phyloP scores from a whole-genome alignment of 2,797 vertebrate species.

The Halcyon badia region DNA sequence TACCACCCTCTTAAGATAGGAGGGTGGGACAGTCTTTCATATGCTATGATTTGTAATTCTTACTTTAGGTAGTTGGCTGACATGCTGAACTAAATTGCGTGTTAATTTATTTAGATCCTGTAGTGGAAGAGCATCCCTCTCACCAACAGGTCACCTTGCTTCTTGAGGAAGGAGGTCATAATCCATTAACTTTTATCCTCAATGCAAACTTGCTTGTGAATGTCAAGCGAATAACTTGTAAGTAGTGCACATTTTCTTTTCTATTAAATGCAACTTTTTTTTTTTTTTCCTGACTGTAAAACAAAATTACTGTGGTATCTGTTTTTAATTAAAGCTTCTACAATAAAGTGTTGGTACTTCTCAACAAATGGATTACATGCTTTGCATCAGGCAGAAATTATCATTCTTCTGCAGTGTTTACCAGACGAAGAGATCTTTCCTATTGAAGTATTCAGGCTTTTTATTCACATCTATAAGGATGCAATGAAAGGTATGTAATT shows the following conservation, averaged over 20 bases:
- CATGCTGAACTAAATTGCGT: background rate
- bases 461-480: slow-evolving; percentile 91
- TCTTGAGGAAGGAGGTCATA: slow-evolving; percentile 85
- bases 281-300: background rate
- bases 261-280: background rate
- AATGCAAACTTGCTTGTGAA: slow-evolving; percentile 94
- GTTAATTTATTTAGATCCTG: slow-evolving; percentile 78
- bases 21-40: background rate
- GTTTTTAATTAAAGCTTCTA: slow-evolving; percentile 82
- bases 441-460: slow-evolving; percentile 90
- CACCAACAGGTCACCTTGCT: slow-evolving; percentile 85
- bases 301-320: background rate
- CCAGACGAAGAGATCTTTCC: slow-evolving; percentile 89
- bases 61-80: background rate
- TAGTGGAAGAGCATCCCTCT: slow-evolving; percentile 89
- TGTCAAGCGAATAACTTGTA: slow-evolving; percentile 90
- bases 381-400: slow-evolving; percentile 93
- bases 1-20: background rate
- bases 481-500: slow-evolving; percentile 87
- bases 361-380: slow-evolving; percentile 93
- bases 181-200: slow-evolving; percentile 90
- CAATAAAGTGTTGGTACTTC: slow-evolving; percentile 92
- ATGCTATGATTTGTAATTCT: background rate
- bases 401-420: slow-evolving; percentile 89
- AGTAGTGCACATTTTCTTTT: slow-evolving; percentile 71